Evolutionary conservation across 2,888 invertebrate genomes (phyloP), one percentile per base, ranked within the genome.

Genomic region (Carcina quercana): DNA sequence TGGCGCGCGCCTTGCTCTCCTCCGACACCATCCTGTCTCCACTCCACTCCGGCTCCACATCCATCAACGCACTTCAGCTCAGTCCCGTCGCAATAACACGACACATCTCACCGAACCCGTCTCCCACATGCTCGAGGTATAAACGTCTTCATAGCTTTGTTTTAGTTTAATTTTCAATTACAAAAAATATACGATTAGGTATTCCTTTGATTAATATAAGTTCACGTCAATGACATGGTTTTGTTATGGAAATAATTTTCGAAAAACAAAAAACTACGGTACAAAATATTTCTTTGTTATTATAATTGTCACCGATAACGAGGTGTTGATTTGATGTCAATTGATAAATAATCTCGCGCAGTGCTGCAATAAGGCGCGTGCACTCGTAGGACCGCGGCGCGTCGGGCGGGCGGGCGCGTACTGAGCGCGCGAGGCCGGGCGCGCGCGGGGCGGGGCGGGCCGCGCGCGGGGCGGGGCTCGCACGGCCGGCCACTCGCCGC

Each of bases 1-100:
- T 96, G 65, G 95, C 95, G 76, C 70, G 64, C 44, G 75, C 76
- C 71, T 76, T 78, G 49, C 76, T 57, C 46, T 82, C 80, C 61
- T 75, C 79, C 49, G 80, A 76, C 68, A 82, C 74, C 78, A 82
- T 80, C 70, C 71, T 82, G 62, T 66, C 72, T 41, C 64, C 71
- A 43, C 52, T 59, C 45, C 69, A 64, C 69, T 75, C 80, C 65
- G 59, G 57, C 55, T 78, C 82, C 78, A 78, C 80, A 79, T 80
- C 82, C 82, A 82, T 80, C 64, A 75, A 72, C n/a, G 71, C 74
- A 58, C 59, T 53, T 50, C 60, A 34, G 34, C 13, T 58, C 65
- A 53, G 47, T 55, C 56, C 35, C 37, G 28, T 37, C 40, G 48
- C 50, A 51, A 40, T 42, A 30, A 35, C 41, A 46, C 53, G 44